Percentiles rank a stretch among this genome's conserved stretches.
Evolutionary conservation across 2,113 vertebrate genomes (phyloP).

Genomic region (Brachirus orientalis): DNA sequence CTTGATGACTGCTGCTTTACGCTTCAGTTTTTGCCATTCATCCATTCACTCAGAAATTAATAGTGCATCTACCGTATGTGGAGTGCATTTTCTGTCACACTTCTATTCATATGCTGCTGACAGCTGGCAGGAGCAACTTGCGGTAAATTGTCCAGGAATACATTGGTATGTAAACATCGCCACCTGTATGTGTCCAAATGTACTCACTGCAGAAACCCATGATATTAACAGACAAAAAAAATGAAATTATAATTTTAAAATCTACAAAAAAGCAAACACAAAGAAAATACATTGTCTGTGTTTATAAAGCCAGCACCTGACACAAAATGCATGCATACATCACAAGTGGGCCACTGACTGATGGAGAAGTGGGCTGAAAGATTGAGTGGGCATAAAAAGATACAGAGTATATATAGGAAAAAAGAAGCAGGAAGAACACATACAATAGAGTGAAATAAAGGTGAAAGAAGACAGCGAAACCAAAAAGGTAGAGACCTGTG

Average conservation of each 20-base stretch:
- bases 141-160: too few species aligned
- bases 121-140: too few species aligned
- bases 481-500: constrained; percentile 10
- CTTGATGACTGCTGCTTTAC: too few species aligned
- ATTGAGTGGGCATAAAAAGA: constrained; percentile 54
- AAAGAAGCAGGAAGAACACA: constrained; percentile 3
- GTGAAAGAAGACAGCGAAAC: constrained; percentile 12
- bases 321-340: constrained; percentile 25
- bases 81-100: too few species aligned
- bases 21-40: too few species aligned
- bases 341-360: constrained; percentile 46
- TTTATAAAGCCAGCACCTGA: background rate
- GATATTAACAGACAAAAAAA: background rate
- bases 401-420: constrained; percentile 9
- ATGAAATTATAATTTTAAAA: background rate
- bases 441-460: constrained; percentile 13
- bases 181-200: too few species aligned
- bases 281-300: background rate
- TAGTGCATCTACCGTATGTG: too few species aligned
- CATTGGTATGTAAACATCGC: too few species aligned
- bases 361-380: constrained; percentile 46
- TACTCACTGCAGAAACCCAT: too few species aligned
- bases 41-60: too few species aligned
- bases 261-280: background rate
- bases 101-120: too few species aligned